phyloP scores from a whole-genome alignment of 2,797 vertebrate genomes.

The Bryconaethiops microstoma region DNA sequence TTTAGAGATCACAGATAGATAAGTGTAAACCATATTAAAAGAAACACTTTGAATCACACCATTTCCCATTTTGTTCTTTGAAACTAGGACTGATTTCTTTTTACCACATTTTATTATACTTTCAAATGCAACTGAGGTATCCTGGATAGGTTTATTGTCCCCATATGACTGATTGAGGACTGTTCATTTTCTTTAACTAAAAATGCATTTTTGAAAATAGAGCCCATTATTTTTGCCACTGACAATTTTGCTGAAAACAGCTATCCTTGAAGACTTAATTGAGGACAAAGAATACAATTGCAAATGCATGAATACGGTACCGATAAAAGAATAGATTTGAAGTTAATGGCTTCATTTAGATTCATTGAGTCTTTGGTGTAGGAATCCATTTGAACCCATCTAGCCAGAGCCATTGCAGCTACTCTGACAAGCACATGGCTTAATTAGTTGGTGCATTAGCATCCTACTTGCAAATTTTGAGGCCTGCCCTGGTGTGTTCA shows the following conservation, averaged over 20 bases:
- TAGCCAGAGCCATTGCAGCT: slow-evolving; percentile 29
- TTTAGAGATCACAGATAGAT: neutral
- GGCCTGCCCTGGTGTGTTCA: slow-evolving; percentile 22
- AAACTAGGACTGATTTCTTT: neutral
- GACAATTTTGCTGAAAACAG: slow-evolving; percentile 10
- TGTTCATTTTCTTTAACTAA: slow-evolving; percentile 3
- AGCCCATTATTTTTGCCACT: slow-evolving; percentile 32
- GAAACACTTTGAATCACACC: neutral
- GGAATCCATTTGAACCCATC: slow-evolving; percentile 14
- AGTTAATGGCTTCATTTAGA: slow-evolving; percentile 7
- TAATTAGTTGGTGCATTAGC: slow-evolving; percentile 62
- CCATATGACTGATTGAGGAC: neutral
- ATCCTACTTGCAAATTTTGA: slow-evolving; percentile 55
- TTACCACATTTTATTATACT: neutral
- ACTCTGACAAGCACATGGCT: slow-evolving; percentile 45
- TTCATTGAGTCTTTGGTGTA: neutral
- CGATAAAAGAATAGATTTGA: slow-evolving; percentile 21
- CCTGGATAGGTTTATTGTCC: slow-evolving; percentile 22
- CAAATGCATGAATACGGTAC: slow-evolving; percentile 32
- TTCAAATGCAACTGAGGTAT: slow-evolving; percentile 5
- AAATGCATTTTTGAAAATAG: slow-evolving; percentile 41
- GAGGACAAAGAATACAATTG: slow-evolving; percentile 1
- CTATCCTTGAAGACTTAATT: slow-evolving; percentile 6
- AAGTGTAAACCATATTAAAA: too few species aligned
- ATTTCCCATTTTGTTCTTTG: neutral